phyloP scores from a whole-genome alignment of 2,797 vertebrate genomes.

The Oreochromis grahami region DNA sequence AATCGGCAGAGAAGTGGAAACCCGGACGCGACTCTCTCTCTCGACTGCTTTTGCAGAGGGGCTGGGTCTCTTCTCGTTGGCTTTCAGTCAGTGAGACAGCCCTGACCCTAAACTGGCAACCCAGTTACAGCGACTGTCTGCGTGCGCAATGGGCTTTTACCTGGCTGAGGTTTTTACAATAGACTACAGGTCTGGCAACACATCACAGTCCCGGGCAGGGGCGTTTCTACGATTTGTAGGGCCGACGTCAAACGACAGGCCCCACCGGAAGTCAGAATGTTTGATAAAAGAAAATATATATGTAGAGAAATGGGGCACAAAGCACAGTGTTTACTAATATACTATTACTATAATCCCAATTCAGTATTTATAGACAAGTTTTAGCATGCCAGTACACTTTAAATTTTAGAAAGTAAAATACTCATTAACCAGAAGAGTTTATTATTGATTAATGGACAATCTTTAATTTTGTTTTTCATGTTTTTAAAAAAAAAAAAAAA shows the following conservation, averaged over 20 bases:
- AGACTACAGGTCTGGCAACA: background rate
- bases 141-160: background rate
- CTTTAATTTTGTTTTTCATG: background rate
- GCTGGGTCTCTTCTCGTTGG: conserved; percentile 51
- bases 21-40: conserved; percentile 17
- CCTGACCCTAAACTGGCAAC: conserved; percentile 55
- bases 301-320: background rate
- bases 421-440: background rate
- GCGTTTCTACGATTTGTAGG: background rate
- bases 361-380: background rate
- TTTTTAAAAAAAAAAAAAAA: background rate
- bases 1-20: conserved; percentile 26
- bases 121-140: background rate
- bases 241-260: background rate
- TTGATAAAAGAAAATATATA: background rate
- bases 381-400: background rate
- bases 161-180: background rate
- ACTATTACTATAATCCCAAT: background rate
- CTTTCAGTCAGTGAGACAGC: conserved; percentile 33
- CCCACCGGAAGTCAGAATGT: background rate
- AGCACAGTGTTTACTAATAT: background rate
- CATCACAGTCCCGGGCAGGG: background rate
- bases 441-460: background rate
- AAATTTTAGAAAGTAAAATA: background rate
- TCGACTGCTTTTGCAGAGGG: conserved; percentile 32